A percentile compares a stretch with the other conserved stretches of the same genome.
These are phyloP conservation scores for Sarcophilus harrisii DNA, from an alignment of 2,797 vertebrate genomes.

Conservation along the genomic window DNA sequence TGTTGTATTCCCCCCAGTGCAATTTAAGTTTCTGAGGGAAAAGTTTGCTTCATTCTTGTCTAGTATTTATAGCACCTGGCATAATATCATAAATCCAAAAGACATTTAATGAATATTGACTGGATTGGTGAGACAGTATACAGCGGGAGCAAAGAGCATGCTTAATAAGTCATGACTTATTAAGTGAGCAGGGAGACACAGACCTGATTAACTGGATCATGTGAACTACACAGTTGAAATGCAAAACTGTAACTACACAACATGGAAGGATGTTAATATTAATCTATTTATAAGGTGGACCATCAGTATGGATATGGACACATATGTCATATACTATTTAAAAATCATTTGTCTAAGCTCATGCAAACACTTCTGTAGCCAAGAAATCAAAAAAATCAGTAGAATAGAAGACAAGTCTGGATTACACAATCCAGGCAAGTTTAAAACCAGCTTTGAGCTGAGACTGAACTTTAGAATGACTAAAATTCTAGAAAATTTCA, in stretches of 20 bases:
- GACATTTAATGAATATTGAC: background rate
- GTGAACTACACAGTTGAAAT: too few species aligned
- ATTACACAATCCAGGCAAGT: background rate
- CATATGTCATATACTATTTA: background rate
- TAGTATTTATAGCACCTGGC: background rate
- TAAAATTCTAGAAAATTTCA: background rate
- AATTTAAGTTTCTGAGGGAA: background rate
- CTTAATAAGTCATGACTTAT: background rate
- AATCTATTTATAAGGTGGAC: background rate
- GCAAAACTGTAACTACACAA: background rate
- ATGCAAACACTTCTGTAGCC: background rate
- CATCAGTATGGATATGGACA: background rate
- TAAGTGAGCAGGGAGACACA: background rate
- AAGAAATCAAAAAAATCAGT: background rate
- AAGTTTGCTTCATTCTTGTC: background rate
- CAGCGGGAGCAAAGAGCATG: background rate
- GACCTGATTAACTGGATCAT: background rate
- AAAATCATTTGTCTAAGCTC: background rate
- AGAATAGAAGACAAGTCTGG: background rate
- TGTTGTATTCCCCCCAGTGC: background rate
- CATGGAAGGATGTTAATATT: background rate
- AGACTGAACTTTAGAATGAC: background rate
- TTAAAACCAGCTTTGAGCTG: background rate
- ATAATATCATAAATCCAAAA: background rate
- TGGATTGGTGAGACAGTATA: background rate